Base-by-base conservation (phyloP, 2,888 invertebrate species). In the Anthrax anthrax region DNA sequence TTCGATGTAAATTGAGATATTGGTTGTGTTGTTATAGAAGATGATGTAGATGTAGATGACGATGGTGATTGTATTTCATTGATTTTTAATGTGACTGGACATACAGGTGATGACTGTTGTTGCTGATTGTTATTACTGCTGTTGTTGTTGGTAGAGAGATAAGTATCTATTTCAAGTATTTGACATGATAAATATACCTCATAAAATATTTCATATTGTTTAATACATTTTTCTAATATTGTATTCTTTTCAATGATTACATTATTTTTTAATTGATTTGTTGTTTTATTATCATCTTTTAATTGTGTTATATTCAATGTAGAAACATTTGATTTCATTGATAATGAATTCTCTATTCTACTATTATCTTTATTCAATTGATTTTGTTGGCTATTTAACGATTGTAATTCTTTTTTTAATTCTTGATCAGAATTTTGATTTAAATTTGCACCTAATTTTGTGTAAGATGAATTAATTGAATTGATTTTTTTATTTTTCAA, bases 141-240 rank as follows among this genome's bases (percentile, higher is more conserved):
- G 12, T 12, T 10, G 42, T 58, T 55, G 6, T 58, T 54, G 12
- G 61, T 49, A 48, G 61, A 39, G 17, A 27, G 43, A 29, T 13
- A 17, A 10, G 44, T 46, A 39, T 51, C 50, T 18, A 56, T 53
- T 44, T 55, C 52, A 27, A 58, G 45, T 12, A 59, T 42, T 44
- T 57, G 52, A 16, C 50, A 40, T 4, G 56, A 51, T 18, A 58
- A 34, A 41, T 64, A 69, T 1, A 69, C 59, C 50, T 68, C 66
- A 45, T 71, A 75, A 56, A 75, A 75, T 27, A 67, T 62, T 58
- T 77, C 74, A 49, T 76, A 77, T 50, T 74, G 72, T 41, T 72
- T 64, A 32, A 76, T 64, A 56, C 77, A 77, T 55, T 75, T 75
- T 55, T 76, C 76, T 27, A 76, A 54, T 57, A 74, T 72, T 8